Percentiles rank a stretch among this genome's conserved stretches.
Evolutionary conservation across 2,888 invertebrate species (phyloP).

Genomic region (Chymomyza fuscimana): DNA sequence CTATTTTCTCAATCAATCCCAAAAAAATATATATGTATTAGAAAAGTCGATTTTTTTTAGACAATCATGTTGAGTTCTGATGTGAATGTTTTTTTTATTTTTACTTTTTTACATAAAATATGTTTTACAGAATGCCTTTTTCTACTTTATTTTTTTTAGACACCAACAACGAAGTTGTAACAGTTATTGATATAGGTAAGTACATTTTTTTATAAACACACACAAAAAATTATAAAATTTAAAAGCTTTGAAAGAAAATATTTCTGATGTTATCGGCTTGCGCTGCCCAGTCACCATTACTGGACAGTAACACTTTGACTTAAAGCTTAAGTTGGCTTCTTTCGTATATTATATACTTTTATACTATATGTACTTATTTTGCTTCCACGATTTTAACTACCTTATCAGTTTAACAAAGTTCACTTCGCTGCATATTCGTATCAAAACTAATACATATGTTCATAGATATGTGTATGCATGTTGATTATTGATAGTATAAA

Average conservation of each 20-base stretch:
- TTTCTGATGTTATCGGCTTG: not conserved
- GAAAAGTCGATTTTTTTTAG: no score
- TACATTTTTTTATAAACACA: constrained; percentile 4
- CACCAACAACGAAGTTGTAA: constrained; percentile 37
- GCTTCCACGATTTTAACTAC: not conserved
- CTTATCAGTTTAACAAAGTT: not conserved
- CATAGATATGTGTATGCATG: constrained; percentile 11
- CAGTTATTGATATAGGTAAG: constrained; percentile 64
- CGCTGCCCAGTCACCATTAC: constrained; percentile 45
- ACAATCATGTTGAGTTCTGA: no score
- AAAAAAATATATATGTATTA: no score
- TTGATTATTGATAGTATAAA: constrained; percentile 6
- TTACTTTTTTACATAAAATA: not conserved
- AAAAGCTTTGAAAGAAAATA: not conserved
- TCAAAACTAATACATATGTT: not conserved
- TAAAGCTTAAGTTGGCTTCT: not conserved
- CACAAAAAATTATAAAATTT: not conserved
- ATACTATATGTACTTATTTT: no score
- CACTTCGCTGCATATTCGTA: not conserved
- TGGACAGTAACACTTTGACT: constrained; percentile 14
- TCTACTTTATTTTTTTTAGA: constrained; percentile 17
- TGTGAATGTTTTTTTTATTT: no score
- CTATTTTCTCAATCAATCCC: no score
- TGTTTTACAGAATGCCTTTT: not conserved
- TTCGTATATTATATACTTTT: not conserved